A percentile compares a stretch with the other conserved stretches of the same genome.
Evolutionary conservation across 2,797 vertebrate genomes (phyloP).

Genomic region (Hippopotamyrus pictus): DNA sequence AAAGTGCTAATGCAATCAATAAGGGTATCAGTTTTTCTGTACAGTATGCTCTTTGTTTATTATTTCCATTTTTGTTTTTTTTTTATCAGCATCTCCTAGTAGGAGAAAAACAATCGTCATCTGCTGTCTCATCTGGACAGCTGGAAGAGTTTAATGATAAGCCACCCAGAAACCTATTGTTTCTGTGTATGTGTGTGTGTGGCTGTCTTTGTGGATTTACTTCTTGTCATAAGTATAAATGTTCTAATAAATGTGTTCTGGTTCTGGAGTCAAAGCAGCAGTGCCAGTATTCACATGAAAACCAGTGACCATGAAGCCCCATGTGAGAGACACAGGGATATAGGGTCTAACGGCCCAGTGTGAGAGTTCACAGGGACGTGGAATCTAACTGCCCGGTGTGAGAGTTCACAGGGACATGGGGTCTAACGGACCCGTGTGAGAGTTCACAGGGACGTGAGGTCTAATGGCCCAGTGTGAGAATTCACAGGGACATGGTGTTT

Average conservation of each 20-base stretch:
- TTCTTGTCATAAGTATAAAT: neutral
- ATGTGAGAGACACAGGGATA: neutral
- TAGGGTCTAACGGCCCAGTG: too few relatives aligned
- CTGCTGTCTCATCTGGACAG: neutral
- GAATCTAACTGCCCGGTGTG: neutral
- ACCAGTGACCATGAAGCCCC: neutral
- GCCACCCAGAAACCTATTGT: neutral
- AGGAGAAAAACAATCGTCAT: neutral
- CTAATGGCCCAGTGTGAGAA: neutral
- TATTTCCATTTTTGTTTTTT: neutral
- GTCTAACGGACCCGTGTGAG: neutral
- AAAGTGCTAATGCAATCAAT: neutral
- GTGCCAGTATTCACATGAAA: neutral
- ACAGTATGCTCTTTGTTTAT: neutral
- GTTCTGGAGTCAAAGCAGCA: neutral
- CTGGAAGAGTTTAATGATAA: neutral
- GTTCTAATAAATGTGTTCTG: neutral
- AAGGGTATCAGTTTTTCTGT: neutral
- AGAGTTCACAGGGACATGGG: neutral
- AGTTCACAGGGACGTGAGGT: neutral
- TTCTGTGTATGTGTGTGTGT: conserved; percentile 1
- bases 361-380: neutral
- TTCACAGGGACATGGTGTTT: too few relatives aligned
- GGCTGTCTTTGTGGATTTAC: neutral
- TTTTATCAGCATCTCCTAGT: neutral